Evolutionary conservation across 2,797 vertebrate genomes (phyloP).

Genomic region (Allobates femoralis): DNA sequence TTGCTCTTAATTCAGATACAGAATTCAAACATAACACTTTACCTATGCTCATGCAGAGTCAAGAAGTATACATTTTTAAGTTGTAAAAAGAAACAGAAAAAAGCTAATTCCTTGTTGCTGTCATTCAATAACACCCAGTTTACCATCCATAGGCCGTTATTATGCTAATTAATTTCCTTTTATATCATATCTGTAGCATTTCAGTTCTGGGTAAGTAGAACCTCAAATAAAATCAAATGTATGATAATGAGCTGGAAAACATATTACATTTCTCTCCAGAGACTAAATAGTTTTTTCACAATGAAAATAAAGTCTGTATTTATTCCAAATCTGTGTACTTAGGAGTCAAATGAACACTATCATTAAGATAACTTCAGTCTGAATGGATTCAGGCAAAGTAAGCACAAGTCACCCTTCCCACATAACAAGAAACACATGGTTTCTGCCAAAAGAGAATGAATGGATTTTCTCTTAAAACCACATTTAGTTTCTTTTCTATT

Average conservation of each 20-base stretch:
- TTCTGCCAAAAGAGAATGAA: not conserved
- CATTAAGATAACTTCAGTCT: not conserved
- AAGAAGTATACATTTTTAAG: too few relatives aligned
- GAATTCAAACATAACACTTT: too few relatives aligned
- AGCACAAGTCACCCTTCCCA: slow-evolving; percentile 22
- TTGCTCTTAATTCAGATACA: too few relatives aligned
- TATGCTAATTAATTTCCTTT: not conserved
- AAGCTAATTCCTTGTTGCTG: not conserved
- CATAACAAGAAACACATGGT: slow-evolving; percentile 34
- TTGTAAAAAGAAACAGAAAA: not conserved
- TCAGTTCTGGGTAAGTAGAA: not conserved
- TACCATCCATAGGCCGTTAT: not conserved
- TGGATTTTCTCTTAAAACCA: not conserved
- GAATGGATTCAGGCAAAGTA: slow-evolving; percentile 4
- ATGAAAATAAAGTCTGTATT: slow-evolving; percentile 5
- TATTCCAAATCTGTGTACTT: slow-evolving; percentile 4
- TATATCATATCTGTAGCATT: not conserved
- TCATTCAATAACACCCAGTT: not conserved
- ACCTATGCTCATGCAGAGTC: not conserved
- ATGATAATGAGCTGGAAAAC: not conserved
- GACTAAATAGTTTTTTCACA: not conserved
- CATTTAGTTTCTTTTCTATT: slow-evolving; percentile 8
- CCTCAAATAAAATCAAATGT: not conserved
- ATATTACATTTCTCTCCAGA: not conserved
- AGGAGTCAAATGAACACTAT: not conserved